Evolutionary conservation across 2,113 vertebrate species (phyloP), one percentile per base, ranked within the genome.

Genomic region (Colaptes auratus): DNA sequence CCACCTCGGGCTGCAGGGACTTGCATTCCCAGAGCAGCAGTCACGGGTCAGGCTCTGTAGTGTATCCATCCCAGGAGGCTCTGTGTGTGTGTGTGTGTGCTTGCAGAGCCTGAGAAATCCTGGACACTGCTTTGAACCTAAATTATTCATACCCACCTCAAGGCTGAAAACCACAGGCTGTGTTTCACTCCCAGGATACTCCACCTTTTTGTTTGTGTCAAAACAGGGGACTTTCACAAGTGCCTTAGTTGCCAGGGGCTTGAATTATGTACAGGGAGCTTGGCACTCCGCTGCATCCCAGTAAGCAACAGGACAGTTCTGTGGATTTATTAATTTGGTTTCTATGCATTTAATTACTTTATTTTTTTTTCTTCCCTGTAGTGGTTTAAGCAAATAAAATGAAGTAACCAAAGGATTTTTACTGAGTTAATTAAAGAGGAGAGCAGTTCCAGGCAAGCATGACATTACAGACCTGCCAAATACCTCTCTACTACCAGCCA

Each of bases 391-490:
- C 85, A 88, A 96, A 92, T 91, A 90, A 92, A 95, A 91, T 83
- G 82, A 94, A 92, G 66, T 70, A 88, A 96, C 77, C 65, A 84
- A 86, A 95, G 73, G 70, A 88, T 83, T 97, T 93, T 96, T 92
- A 88, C 88, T 17, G 73, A 95, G 91, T 92, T 95, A 95, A 95
- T 97, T 96, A 93, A 95, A 88, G 92, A 93, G 73, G 77, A 93
- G 73, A 95, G 93, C 88, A 84, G 92, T 95, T 94, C 77, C 82
- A 92, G 90, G 94, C 95, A 95, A 95, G 91, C 91, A 78, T 88
- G 88, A 92, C 91, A 92, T 96, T 95, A 95, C 93, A 96, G 92
- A 92, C 83, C 94, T 94, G 95, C 93, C 94, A 95, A 92, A 88
- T 86, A 92, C 88, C 86, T 82, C 82, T 95, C 83, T 86, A 91